Base-by-base conservation (phyloP, 1,140 invertebrate genomes). In the Ceratina japonica region DNA sequence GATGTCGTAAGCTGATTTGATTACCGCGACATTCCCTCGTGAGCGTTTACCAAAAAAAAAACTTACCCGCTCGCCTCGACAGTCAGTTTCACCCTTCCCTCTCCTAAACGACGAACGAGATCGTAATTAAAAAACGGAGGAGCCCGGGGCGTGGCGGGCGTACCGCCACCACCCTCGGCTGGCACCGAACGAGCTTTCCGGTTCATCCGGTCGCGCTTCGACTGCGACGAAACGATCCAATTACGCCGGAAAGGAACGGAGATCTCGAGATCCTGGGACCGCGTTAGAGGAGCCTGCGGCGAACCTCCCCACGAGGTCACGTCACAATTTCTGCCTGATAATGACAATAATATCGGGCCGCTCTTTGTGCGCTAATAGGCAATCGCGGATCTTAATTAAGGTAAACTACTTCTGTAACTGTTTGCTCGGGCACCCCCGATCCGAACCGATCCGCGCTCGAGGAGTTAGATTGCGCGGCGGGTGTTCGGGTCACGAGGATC, bases 321-420 rank as follows among this genome's bases (percentile, higher is more conserved):
- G 81, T 85, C 79, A 75, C 79, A 76, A 85, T 85, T 81, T 71
- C 65, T 59, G 58, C 70, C 52, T 66, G 84, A 71, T 69, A 84
- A 85, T 78, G 84, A 69, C 63, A 63, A 65, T 85, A 82, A 85
- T 85, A 82, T 85, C 75, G 58, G 27, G n/a, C 37, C 59, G 58
- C 69, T 73, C 80, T 86, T 85, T 85, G 83, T 79, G 56, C 73
- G 56, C 56, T 85, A 85, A 82, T 85, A 82, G 79, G 71, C 79
- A 79, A 86, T 86, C 68, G 61, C 72, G 59, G 62, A 80, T 85
- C 76, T 85, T 85, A 76, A 79, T 86, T 82, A 76, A 82, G 80
- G 75, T 64, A 77, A 78, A 65, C 68, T 75, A 71, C 71, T 78
- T 75, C 74, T 76, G 70, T 66, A 75, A 78, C 69, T 66, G 73